A percentile compares a stretch with the other conserved stretches of the same genome.
These are phyloP conservation scores for Zelostemma sp. DNA, from an alignment of 1,140 invertebrate genomes.

Conservation along the genomic window DNA sequence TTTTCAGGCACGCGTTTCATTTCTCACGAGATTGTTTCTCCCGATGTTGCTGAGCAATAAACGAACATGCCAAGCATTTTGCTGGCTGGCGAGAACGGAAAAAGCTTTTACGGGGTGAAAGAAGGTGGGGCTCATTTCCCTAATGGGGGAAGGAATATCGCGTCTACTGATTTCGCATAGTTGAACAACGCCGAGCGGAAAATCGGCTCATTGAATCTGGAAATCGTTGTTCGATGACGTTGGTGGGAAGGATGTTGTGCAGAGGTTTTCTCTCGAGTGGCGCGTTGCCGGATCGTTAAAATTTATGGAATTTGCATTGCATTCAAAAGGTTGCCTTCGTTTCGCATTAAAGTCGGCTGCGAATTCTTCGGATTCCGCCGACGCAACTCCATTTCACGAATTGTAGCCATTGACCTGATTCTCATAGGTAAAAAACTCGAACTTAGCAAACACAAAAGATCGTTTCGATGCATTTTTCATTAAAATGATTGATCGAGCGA, in stretches of 20 bases:
- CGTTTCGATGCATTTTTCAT: too few relatives aligned
- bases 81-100: neutral
- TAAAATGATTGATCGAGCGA: too few relatives aligned
- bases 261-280: neutral
- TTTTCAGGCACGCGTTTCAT: neutral
- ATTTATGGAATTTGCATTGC: slow-evolving; percentile 1
- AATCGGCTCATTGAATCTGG: neutral
- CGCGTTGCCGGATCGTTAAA: neutral
- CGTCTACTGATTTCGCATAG: neutral
- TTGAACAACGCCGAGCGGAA: neutral
- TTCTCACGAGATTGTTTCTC: neutral
- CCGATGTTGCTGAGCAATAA: neutral
- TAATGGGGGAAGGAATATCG: neutral
- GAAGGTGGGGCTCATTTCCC: neutral
- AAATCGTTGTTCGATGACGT: neutral
- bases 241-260: neutral
- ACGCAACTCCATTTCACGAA: too few relatives aligned
- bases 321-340: slow-evolving; percentile 3
- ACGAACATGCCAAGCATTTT: neutral
- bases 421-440: too few relatives aligned
- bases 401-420: too few relatives aligned
- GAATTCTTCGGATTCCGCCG: neutral
- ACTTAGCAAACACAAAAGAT: too few relatives aligned
- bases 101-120: too few relatives aligned
- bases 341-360: neutral